Evolutionary conservation across 2,888 invertebrate genomes (phyloP), one percentile per base, ranked within the genome.

Genomic region (Eristalis pertinax): DNA sequence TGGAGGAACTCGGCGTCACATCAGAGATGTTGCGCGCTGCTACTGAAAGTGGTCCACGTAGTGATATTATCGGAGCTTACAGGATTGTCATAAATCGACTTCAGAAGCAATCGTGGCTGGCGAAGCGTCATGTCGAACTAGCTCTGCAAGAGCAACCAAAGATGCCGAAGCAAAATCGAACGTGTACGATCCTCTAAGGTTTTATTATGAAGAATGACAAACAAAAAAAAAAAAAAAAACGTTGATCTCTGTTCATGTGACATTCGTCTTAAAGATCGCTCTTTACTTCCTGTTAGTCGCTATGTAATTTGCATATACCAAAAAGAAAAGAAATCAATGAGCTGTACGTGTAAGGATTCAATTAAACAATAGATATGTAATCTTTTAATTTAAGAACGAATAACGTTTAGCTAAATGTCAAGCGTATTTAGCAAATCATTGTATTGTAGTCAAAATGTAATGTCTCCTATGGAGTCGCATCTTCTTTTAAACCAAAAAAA

Each of bases 11-110:
- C 56, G 96, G 96, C 1, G 95, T 96, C 50, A 94, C 93, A 15
- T 93, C 94, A 0, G 94, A 94, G 78, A 94, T 95, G 94, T 91
- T 96, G 63, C 93, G 94, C 72, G 93, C 94, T 50, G 93, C 95
- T 24, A 92, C 94, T 24, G 93, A 93, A 58, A 94, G 94, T 86
- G 95, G 96, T 38, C 95, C 95, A 1, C 93, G 95, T 69, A 95
- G 95, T 89, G 94, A 95, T 88, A 94, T 96, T 50, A 95, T 95
- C 65, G 96, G 96, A 11, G 95, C 95, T 65, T 96, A 96, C 92
- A 93, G 96, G 62, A 96, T 96, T 82, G 93, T 96, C 43, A 93
- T 96, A 84, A 95, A 96, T 91, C 93, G 94, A 15, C 90, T 94
- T 70, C 93, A 94, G 83, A 93, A 93, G 78, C 93, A 93, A 75